Percentiles rank a stretch among this genome's conserved stretches.
Conservation (phyloP, 64 coral and sea anemone species). For the Stichodactyla mertensii region DNA sequence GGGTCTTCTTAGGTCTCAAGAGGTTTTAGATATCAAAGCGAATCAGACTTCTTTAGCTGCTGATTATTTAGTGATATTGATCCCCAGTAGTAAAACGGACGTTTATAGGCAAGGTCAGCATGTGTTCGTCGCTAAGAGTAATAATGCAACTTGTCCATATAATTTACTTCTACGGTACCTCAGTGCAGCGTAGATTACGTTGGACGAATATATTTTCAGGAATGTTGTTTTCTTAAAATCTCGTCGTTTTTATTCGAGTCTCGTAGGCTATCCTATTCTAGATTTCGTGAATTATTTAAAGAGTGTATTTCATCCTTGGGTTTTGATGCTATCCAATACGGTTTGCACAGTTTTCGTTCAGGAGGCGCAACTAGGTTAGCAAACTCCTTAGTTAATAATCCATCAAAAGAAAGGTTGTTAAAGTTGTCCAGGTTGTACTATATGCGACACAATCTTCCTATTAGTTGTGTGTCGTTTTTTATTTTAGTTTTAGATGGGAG, state of each 20-base stretch:
- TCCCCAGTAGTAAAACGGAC: not conserved
- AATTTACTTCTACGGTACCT: not conserved
- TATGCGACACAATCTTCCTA: too few relatives aligned
- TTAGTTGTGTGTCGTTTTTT: too few relatives aligned
- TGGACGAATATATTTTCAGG: not conserved
- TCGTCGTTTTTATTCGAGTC: not conserved
- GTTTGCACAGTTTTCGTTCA: slow-evolving; percentile 25
- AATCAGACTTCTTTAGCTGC: not conserved
- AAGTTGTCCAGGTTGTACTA: too few relatives aligned
- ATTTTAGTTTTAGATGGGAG: too few relatives aligned
- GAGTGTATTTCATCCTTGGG: not conserved
- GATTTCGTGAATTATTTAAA: slow-evolving; percentile 19
- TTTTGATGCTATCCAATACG: slow-evolving; percentile 4
- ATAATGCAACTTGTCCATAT: not conserved
- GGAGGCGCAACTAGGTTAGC: slow-evolving; percentile 7
- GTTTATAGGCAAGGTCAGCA: not conserved
- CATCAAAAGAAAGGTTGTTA: slow-evolving; percentile 17
- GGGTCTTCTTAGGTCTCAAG: not conserved
- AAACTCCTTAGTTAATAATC: not conserved
- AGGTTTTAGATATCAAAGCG: not conserved
- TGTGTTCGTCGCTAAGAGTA: not conserved
- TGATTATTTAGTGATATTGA: not conserved
- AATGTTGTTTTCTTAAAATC: not conserved
- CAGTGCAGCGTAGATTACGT: not conserved
- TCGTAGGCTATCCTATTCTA: slow-evolving; percentile 3